These are phyloP conservation scores for Nymphalis io DNA, from an alignment of 1,140 invertebrate species.

Conservation along the genomic window DNA sequence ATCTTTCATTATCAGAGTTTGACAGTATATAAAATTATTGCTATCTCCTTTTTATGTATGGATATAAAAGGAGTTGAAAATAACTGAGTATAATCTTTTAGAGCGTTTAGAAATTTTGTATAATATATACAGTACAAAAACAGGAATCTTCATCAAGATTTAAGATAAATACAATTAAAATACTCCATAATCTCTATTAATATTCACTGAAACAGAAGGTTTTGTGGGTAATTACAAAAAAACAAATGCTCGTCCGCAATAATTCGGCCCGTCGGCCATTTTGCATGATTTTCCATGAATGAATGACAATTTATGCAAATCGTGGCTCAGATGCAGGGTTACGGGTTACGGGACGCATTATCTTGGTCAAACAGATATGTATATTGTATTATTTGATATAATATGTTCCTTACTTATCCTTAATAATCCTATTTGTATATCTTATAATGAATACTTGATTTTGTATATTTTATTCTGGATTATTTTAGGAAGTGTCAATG, in stretches of 20 bases:
- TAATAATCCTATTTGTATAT: neutral
- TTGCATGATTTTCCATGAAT: slow-evolving; percentile 25
- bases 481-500: no score
- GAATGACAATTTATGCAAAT: slow-evolving; percentile 23
- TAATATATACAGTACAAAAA: no score
- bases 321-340: slow-evolving; percentile 13
- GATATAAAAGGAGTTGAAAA: no score
- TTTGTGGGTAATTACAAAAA: slow-evolving; percentile 15
- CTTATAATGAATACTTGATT: no score
- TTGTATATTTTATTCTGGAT: no score
- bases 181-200: slow-evolving; percentile 3
- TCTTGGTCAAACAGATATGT: slow-evolving; percentile 14
- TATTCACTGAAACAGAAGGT: slow-evolving; percentile 1
- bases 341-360: slow-evolving; percentile 8
- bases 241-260: slow-evolving; percentile 7
- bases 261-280: slow-evolving; percentile 14
- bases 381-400: slow-evolving; percentile 13
- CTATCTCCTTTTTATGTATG: no score
- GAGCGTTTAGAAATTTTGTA: no score
- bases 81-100: no score
- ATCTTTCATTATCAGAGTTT: no score
- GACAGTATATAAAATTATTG: no score
- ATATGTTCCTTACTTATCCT: neutral
- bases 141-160: neutral
- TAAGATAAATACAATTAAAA: neutral